Percentiles rank a stretch among this genome's conserved stretches.
Evolutionary conservation across 2,888 invertebrate genomes (phyloP).

Genomic region (Hyppa rectilinea): DNA sequence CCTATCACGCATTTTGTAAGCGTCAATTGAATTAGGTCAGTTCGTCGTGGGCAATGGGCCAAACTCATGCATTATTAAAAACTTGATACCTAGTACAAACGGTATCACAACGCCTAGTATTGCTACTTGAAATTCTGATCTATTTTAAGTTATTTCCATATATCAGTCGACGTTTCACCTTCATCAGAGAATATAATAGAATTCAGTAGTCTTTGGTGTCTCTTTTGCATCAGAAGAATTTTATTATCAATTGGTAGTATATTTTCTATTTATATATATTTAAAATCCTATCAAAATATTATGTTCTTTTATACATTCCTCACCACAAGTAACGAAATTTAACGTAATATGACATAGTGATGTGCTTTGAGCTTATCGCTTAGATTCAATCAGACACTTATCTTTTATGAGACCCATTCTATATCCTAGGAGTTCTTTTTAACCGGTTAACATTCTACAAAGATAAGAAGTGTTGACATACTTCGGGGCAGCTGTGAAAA

Average conservation of each 20-base stretch:
- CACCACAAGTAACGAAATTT: not conserved
- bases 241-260: too few relatives aligned
- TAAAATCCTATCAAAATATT: too few relatives aligned
- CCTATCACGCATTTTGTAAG: constrained; percentile 56
- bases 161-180: not conserved
- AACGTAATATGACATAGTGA: too few relatives aligned
- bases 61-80: constrained; percentile 60
- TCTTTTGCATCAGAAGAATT: too few relatives aligned
- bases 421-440: not conserved
- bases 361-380: not conserved
- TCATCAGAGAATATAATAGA: too few relatives aligned
- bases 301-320: not conserved
- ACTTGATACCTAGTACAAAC: constrained; percentile 40
- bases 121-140: constrained; percentile 3
- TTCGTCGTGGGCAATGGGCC: constrained; percentile 49
- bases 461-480: constrained; percentile 39
- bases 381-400: not conserved
- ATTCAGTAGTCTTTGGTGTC: too few relatives aligned
- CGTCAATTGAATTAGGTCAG: constrained; percentile 63
- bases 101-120: constrained; percentile 3
- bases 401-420: not conserved
- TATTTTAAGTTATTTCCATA: not conserved
- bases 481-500: constrained; percentile 52
- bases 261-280: not conserved
- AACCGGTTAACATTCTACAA: constrained; percentile 22